Base-by-base conservation (phyloP, 2,797 vertebrate genomes). In the Xyrichtys novacula region DNA sequence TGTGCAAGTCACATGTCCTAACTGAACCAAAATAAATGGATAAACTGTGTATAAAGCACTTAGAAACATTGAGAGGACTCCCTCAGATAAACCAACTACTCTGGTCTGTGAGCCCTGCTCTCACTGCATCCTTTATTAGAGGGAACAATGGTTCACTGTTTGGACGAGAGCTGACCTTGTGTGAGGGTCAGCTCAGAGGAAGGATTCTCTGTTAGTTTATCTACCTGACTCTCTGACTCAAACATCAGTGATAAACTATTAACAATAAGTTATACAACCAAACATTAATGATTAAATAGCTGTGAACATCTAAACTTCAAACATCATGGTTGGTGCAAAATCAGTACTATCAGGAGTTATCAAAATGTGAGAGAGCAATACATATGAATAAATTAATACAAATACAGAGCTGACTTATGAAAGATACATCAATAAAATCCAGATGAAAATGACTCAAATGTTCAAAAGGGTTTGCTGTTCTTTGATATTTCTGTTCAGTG, bases 131-230 rank as follows among this genome's bases (percentile, higher is more conserved):
- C 44, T 80, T 71, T 53, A 66, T 62, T 55, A 62, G 63, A 40
- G 42, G 59, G 66, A 42, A 88, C 85, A 88, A 86, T 65, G 71
- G 59, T 38, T 68, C 43, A 52, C 49, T 90, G 80, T 85, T 83
- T 67, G 14, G 17, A 55, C 25, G 40, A 74, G 56, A 34, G 42
- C 14, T 16, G 10, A 54, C 50, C 20, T 50, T 29, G 40, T 66
- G 32, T 56, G 31, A 65, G 29, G 32, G 58, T 62, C 63, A 60
- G 42, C 25, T 64, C 64, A 69, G 28, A 68, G 59, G 50, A 62
- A 44, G 29, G 7, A 54, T 59, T 66, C 43, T 55, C 48, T 42
- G 34, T 53, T 34, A 44, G 14, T 65, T 78, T 60, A 64, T 65
- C 42, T 53, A 32, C 49, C 44, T 38, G 16, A 56, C 40, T 17